Evolutionary conservation across 2,888 invertebrate genomes (phyloP).

Genomic region (Drosophila leonis): DNA sequence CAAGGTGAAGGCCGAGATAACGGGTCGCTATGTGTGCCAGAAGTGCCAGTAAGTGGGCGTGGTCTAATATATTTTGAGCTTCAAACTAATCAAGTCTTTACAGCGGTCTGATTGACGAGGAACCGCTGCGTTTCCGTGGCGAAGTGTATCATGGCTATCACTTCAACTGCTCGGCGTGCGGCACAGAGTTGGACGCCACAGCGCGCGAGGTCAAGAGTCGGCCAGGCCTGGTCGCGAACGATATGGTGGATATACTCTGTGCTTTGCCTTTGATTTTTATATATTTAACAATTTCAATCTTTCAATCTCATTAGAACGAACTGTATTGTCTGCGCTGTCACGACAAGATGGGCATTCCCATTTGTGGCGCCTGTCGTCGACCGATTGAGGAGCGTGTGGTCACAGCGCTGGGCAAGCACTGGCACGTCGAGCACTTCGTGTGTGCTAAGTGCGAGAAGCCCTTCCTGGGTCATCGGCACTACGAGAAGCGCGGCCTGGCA

Average conservation of each 20-base stretch:
- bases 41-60: slow-evolving; percentile 95
- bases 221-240: slow-evolving; percentile 95
- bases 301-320: slow-evolving; percentile 89
- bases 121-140: slow-evolving; percentile 95
- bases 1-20: slow-evolving; percentile 96
- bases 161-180: slow-evolving; percentile 97
- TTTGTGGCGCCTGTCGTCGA: slow-evolving; percentile 99
- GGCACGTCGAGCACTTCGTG: slow-evolving; percentile 99
- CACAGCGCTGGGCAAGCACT: slow-evolving; percentile 98
- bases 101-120: slow-evolving; percentile 96
- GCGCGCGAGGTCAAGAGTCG: slow-evolving; percentile 97
- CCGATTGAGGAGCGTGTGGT: slow-evolving; percentile 99
- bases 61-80: background rate
- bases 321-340: slow-evolving; percentile 99
- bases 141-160: slow-evolving; percentile 99
- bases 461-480: slow-evolving; percentile 99
- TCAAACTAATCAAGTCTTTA: slow-evolving; percentile 1
- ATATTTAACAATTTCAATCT: background rate
- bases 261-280: background rate
- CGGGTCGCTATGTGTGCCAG: slow-evolving; percentile 98
- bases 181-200: slow-evolving; percentile 96
- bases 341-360: slow-evolving; percentile 99
- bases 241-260: slow-evolving; percentile 88
- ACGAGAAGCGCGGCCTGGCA: slow-evolving; percentile 98
- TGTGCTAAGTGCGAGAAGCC: slow-evolving; percentile 99